Percentiles rank a stretch among this genome's conserved stretches.
Evolutionary conservation across 2,113 vertebrate genomes (phyloP).

Genomic region (Engraulis encrasicolus): DNA sequence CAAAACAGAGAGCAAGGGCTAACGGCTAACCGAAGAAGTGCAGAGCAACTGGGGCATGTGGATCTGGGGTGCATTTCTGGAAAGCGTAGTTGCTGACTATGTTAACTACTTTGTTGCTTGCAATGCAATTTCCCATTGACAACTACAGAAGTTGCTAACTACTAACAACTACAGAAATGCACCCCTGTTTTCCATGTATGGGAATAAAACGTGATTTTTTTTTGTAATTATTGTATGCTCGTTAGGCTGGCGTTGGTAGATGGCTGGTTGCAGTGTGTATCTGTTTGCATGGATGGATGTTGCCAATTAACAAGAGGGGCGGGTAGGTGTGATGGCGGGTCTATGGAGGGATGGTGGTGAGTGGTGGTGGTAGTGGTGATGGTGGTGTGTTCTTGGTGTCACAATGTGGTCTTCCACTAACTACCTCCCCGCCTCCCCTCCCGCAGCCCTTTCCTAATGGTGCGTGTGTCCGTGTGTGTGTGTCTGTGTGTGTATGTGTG

Average conservation of each 20-base stretch:
- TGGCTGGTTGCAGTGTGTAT: not conserved
- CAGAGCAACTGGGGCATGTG: not conserved
- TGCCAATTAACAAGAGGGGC: slow-evolving; percentile 70
- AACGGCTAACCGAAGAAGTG: not conserved
- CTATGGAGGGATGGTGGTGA: slow-evolving; percentile 55
- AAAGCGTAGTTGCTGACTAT: too few species aligned
- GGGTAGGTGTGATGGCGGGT: slow-evolving; percentile 59
- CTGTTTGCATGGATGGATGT: slow-evolving; percentile 64
- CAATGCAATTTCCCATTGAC: too few species aligned
- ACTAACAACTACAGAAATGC: too few species aligned
- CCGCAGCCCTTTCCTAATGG: slow-evolving; percentile 56
- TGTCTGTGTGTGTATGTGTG: too few species aligned
- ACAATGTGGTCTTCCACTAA: slow-evolving; percentile 64
- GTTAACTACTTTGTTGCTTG: too few species aligned
- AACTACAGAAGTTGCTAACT: too few species aligned
- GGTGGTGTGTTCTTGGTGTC: slow-evolving; percentile 57
- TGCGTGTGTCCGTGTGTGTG: not conserved
- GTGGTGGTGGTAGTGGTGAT: too few species aligned
- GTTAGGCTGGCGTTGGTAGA: not conserved
- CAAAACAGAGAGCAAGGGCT: not conserved
- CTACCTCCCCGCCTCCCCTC: slow-evolving; percentile 59
- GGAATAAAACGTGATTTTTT: not conserved
- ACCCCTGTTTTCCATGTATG: too few species aligned
- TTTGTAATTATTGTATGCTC: not conserved
- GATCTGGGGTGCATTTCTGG: too few species aligned